Conservation (phyloP, 64 coral and sea anemone genomes). For the Montipora cactus region DNA sequence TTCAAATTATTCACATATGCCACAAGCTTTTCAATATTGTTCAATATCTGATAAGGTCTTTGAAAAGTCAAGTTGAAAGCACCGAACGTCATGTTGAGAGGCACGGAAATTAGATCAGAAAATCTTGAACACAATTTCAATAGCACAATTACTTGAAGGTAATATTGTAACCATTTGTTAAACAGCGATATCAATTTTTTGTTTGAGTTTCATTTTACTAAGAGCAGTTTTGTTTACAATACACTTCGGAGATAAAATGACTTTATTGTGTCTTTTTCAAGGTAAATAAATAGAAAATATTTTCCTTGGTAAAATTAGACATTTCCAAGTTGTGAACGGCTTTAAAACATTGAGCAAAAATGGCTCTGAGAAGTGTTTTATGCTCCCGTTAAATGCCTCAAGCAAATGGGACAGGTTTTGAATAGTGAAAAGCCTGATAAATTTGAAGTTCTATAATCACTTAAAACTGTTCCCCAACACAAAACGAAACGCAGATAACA, state of each 20-base stretch:
- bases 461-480: constrained; percentile 5
- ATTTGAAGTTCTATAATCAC: not conserved
- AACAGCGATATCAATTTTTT: constrained; percentile 85
- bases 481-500: constrained; percentile 13
- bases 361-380: not conserved
- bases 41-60: constrained; percentile 85
- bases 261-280: constrained; percentile 74
- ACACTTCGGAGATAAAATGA: constrained; percentile 89
- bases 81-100: constrained; percentile 69
- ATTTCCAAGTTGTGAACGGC: not conserved
- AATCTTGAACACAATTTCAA: constrained; percentile 79
- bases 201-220: constrained; percentile 93
- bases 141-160: constrained; percentile 82
- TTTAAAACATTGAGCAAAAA: not conserved
- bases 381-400: not conserved
- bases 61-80: constrained; percentile 83
- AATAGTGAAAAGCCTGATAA: not conserved
- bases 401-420: not conserved
- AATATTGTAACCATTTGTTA: constrained; percentile 93
- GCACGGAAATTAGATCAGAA: constrained; percentile 80
- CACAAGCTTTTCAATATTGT: constrained; percentile 28
- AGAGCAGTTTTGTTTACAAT: constrained; percentile 90
- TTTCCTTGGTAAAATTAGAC: constrained; percentile 77
- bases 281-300: constrained; percentile 60
- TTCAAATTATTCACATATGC: constrained; percentile 83